phyloP scores from a whole-genome alignment of 2,797 vertebrate genomes.

The Typhlichthys eigenmanni region DNA sequence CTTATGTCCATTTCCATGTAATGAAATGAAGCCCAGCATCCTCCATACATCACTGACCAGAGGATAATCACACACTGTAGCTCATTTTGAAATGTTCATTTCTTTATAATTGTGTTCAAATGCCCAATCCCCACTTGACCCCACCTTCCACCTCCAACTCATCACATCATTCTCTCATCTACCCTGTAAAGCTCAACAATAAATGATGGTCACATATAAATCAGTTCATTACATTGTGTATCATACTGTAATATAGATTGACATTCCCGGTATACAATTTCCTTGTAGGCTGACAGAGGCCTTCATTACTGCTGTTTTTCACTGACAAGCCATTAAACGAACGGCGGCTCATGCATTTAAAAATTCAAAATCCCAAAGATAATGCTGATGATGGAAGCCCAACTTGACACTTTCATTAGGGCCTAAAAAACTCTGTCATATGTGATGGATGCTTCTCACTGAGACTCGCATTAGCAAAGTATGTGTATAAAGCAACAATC shows the following conservation, averaged over 20 bases:
- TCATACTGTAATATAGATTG: slow-evolving; percentile 19
- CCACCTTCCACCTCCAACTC: too few relatives aligned
- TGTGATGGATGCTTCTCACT: too few relatives aligned
- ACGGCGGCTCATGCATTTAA: too few relatives aligned
- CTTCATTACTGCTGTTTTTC: background rate
- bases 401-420: background rate
- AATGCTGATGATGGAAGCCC: background rate
- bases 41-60: slow-evolving; percentile 47
- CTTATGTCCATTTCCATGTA: slow-evolving; percentile 11
- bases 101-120: slow-evolving; percentile 59
- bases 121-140: slow-evolving; percentile 34
- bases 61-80: slow-evolving; percentile 52
- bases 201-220: slow-evolving; percentile 37
- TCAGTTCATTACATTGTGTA: slow-evolving; percentile 26
- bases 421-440: background rate
- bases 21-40: slow-evolving; percentile 46
- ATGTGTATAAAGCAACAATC: too few relatives aligned
- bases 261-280: background rate
- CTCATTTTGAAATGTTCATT: slow-evolving; percentile 63
- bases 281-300: slow-evolving; percentile 7
- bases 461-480: too few relatives aligned
- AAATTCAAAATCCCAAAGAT: background rate
- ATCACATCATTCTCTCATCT: slow-evolving; percentile 30
- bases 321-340: background rate
- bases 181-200: slow-evolving; percentile 22